A percentile compares a stretch with the other conserved stretches of the same genome.
Conservation (phyloP, 2,113 vertebrate species). For the Catharus fuscescens region DNA sequence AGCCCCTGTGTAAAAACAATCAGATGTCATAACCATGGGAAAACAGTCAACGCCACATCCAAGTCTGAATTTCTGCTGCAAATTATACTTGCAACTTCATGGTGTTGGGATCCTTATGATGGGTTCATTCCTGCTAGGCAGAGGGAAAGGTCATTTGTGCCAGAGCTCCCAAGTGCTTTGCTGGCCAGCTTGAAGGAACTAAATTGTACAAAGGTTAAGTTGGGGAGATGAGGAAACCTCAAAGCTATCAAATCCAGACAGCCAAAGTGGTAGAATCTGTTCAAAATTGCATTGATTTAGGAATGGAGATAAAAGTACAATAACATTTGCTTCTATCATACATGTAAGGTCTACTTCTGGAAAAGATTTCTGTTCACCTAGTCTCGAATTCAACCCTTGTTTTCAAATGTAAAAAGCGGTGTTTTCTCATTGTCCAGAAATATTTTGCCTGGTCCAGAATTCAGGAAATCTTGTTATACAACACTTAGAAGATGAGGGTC, state of each 20-base stretch:
- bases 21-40: background rate
- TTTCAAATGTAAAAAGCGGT: background rate
- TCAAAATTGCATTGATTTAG: background rate
- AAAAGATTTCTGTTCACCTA: background rate
- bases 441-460: background rate
- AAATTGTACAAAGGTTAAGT: accelerated
- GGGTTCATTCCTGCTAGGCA: background rate
- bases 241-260: background rate
- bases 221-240: background rate
- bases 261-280: background rate
- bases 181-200: background rate
- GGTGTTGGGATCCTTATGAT: background rate
- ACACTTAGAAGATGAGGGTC: background rate
- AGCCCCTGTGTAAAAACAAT: background rate
- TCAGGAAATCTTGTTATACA: background rate
- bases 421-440: background rate
- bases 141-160: background rate
- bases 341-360: background rate
- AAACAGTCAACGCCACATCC: background rate
- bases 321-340: background rate
- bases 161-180: background rate
- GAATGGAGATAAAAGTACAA: background rate
- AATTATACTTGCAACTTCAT: background rate
- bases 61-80: background rate
- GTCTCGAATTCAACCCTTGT: background rate